Evolutionary conservation across 2,113 vertebrate genomes (phyloP), one percentile per base, ranked within the genome.

Genomic region (Corythornis madagascariensis): DNA sequence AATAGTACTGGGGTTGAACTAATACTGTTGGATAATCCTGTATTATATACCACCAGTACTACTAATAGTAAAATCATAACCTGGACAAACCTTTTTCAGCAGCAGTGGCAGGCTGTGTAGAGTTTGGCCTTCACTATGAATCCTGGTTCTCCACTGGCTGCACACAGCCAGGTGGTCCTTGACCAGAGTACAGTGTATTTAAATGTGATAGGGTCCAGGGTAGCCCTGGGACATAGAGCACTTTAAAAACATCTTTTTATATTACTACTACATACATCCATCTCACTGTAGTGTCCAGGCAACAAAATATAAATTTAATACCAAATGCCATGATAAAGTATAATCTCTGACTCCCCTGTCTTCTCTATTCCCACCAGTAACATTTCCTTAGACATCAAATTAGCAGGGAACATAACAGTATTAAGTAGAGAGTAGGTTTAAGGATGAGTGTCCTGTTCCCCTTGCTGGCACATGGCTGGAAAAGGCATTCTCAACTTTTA

Each of bases 111-210:
- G 48, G 38, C 40, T 78, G 14, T 2, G 1, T 42, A 26, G 29
- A 57, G 29, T 48, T 57, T 63, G 29, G 52, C 55, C 66, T 78
- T 59, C 64, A 55, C 45, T 53, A 75, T 48, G 26, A 47, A 33
- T 73, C 60, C 64, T 77, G 33, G 25, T 19, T 82, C 65, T 92
- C 33, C 43, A 47, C 26, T 13, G n/a, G 42, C 55, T 66, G 70
- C 21, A 67, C 6, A 4, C 0, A 2, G 75, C 22, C 71, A 77
- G 1, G 7, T 70, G 64, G 72, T 83, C 90, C 56, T 64, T 52
- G 83, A 91, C 74, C 88, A 93, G 94, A 95, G 79, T 65, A 53
- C 55, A 69, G 67, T 13, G 33, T 70, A 63, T 87, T 93, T 83
- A 87, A 89, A 85, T 22, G 33, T 2, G 10, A 47, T 50, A 80